Base-by-base conservation (phyloP, 2,888 invertebrate genomes). In the Hypsopygia costalis region DNA sequence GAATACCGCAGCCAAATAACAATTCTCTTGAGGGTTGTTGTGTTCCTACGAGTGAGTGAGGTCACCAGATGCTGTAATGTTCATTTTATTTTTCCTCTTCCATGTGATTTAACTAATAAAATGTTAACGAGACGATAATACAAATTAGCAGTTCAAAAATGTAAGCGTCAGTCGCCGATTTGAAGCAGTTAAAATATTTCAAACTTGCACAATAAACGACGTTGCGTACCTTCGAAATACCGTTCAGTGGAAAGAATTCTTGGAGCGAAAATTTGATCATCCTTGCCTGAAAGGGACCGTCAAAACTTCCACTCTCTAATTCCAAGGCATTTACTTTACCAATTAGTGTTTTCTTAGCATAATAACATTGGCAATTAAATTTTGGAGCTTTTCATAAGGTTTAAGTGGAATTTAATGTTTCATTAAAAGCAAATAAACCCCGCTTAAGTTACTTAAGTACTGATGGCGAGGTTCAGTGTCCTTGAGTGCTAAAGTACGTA, bases 241-340 rank as follows among this genome's bases (percentile, higher is more conserved):
- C 36, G 28, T 36, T 36, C 28, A 28, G 28, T 36, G 29, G 10
- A 16, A 16, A 10, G 29, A 37, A 37, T 37, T 37, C 22, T 21
- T 11, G 29, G 20, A 29, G 29, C 30, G 36, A 31, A 22, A 36
- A 36, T 36, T 36, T 20, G 29, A 37, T 37, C 30, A 30, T 29
- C 6, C 16, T 11, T 11, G 10, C 21, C n/a, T 22, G 21, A 37
- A 37, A 37, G 36, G 12, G 11, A 27, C 36, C 21, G 36, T n/a
- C 30, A 22, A 22, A 25, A 25, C 25, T 25, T n/a, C 7, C 36
- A 30, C 29, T 37, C 29, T 37, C 21, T 6, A 9, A 37, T 37
- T 37, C 31, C 30, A 20, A 30, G 21, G 30, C 36, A 5, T 30
- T 5, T 25, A 11, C 36, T 22, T 37, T 30, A 6, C 25, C 25